Conservation (phyloP, 2,797 vertebrate genomes). For the Poeciliopsis presidionis region DNA sequence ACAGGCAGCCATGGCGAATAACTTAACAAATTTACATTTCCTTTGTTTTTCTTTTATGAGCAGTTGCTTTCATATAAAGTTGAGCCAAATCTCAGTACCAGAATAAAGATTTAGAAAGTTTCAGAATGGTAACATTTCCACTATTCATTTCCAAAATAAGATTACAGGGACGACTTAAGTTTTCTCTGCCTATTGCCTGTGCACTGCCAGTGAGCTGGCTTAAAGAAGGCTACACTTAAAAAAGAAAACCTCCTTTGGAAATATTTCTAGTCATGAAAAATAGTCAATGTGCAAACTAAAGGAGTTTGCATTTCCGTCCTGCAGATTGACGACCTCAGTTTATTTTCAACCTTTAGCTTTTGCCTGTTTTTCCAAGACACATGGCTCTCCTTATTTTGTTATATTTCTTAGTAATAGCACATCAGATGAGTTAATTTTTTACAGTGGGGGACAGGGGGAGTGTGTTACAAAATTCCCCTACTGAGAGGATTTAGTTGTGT, state of each 20-base stretch:
- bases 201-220: not conserved
- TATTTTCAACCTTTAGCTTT: conserved; percentile 58
- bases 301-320: conserved; percentile 64
- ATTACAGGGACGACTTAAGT: not conserved
- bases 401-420: conserved; percentile 43
- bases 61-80: not conserved
- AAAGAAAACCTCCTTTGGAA: not conserved
- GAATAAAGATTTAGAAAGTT: not conserved
- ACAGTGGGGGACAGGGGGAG: conserved; percentile 29
- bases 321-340: conserved; percentile 45
- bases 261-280: not conserved
- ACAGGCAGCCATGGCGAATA: not conserved
- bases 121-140: not conserved
- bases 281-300: not conserved
- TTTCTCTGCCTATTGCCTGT: not conserved
- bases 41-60: not conserved
- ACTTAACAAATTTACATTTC: not conserved
- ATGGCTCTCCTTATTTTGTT: conserved; percentile 27
- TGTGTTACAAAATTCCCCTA: conserved; percentile 62
- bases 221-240: not conserved
- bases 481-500: conserved; percentile 69
- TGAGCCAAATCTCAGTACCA: too few species aligned
- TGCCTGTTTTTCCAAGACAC: conserved; percentile 45
- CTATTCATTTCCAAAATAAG: not conserved
- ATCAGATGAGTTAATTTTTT: conserved; percentile 48